phyloP scores from a whole-genome alignment of 2,797 vertebrate genomes.

The Sylvia borin region DNA sequence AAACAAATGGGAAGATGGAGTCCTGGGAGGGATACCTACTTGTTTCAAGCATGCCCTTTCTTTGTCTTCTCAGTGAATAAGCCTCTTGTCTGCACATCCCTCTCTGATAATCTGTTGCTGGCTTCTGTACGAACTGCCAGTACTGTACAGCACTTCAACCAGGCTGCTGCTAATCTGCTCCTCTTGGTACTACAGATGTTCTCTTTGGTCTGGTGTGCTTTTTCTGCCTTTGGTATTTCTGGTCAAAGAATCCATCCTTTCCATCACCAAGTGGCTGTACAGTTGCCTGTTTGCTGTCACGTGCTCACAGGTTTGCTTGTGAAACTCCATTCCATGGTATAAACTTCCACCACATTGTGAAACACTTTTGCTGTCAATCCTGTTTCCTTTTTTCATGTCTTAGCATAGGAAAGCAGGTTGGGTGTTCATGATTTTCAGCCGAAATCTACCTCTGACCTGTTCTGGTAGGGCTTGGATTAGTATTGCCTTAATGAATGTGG shows the following conservation, averaged over 20 bases:
- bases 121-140: not conserved
- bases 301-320: not conserved
- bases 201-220: not conserved
- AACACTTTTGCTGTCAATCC: not conserved
- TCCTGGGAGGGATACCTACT: not conserved
- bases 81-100: not conserved
- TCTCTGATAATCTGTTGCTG: not conserved
- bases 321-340: not conserved
- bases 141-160: not conserved
- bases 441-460: not conserved
- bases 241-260: not conserved
- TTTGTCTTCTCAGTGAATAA: not conserved
- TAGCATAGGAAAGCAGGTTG: not conserved
- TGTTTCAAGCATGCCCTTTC: not conserved
- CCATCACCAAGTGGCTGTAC: not conserved
- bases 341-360: not conserved
- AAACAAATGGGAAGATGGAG: not conserved
- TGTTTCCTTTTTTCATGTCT: not conserved
- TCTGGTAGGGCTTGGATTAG: not conserved
- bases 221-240: not conserved
- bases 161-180: not conserved
- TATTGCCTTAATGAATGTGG: not conserved
- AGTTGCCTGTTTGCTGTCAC: not conserved
- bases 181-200: not conserved
- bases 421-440: not conserved